Conservation (phyloP, 2,113 vertebrate species). For the Scophthalmus maximus region DNA sequence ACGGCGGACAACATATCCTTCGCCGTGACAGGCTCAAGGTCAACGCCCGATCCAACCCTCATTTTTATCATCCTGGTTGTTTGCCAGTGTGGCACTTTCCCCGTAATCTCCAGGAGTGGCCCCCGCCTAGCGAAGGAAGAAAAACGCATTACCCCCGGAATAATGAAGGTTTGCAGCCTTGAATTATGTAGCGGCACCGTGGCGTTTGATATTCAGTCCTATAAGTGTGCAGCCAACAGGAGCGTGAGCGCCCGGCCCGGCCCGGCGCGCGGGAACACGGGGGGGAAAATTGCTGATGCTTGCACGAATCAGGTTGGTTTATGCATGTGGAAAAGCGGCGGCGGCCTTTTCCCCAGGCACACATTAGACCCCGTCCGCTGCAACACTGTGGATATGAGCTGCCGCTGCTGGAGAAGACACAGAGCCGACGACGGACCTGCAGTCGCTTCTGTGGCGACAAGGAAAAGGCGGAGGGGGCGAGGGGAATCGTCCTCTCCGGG, state of each 20-base stretch:
- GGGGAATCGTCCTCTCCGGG: too few relatives aligned
- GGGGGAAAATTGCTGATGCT: conserved; percentile 45
- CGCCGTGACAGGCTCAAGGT: too few relatives aligned
- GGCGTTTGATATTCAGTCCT: conserved; percentile 56
- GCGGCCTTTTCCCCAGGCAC: neutral
- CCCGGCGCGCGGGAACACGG: conserved; percentile 37
- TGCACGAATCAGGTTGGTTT: conserved; percentile 49
- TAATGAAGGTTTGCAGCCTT: conserved; percentile 57
- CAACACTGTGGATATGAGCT: conserved; percentile 7
- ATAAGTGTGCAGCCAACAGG: conserved; percentile 20
- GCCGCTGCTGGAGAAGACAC: conserved; percentile 12
- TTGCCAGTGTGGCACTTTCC: conserved; percentile 13
- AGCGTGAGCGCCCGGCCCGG: conserved; percentile 23
- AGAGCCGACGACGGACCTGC: neutral
- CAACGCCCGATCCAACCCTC: conserved; percentile 13
- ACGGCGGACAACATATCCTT: too few relatives aligned
- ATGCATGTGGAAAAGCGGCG: conserved; percentile 40
- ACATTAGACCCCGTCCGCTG: conserved; percentile 1
- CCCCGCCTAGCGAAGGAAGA: conserved; percentile 13
- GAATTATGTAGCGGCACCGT: conserved; percentile 60
- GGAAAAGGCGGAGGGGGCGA: too few relatives aligned
- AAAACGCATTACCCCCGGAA: conserved; percentile 51
- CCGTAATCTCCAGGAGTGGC: conserved; percentile 40
- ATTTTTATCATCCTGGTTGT: conserved; percentile 17
- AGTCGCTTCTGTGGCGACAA: too few relatives aligned